Base-by-base conservation (phyloP, 2,797 vertebrate genomes). In the Oreonectes daqikongensis region DNA sequence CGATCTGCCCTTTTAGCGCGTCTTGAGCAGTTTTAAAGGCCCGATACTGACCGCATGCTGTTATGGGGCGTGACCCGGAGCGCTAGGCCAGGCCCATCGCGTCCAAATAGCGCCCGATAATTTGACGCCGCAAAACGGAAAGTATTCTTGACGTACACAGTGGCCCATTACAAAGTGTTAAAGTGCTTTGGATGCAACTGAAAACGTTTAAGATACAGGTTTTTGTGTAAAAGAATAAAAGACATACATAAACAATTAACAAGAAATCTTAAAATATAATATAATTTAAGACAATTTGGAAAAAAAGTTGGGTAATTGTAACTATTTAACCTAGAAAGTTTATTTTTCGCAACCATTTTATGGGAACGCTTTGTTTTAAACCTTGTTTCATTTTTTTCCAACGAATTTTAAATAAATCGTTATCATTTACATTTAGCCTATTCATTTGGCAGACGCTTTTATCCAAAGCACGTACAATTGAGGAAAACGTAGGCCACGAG, bases 21-120 rank as follows among this genome's bases (percentile, higher is more conserved):
- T 26, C 24, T 0, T 53, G 80, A 71, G 86, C 83, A 86, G 82
- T 83, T 83, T 86, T 83, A 88, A 93, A 90, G 86, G 87, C 87
- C 75, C 85, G 84, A 81, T 67, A 48, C 85, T 82, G 90, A 89
- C 87, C 90, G 75, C 91, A 87, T 88, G 91, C 88, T 84, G 89
- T 64, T 80, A 18, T 1, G 76, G 89, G 92, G 92, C 86, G 92
- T 83, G 84, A 84, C 53, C 50, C 53, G 80, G 30, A 2, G 61
- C 24, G 50, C 26, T 5, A 81, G 53, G 76, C 84, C 84, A 85
- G 82, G 72, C 82, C 84, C 81, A 57, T 44, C 24, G 73, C 61
- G 69, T 11, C 17, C 63, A 74, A 69, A 78, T 75, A 57, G 68
- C 59, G 61, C 46, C 75, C 20, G 30, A 71, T 76, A 35, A 63